Conservation (phyloP, 2,888 invertebrate species). For the Mantis religiosa region DNA sequence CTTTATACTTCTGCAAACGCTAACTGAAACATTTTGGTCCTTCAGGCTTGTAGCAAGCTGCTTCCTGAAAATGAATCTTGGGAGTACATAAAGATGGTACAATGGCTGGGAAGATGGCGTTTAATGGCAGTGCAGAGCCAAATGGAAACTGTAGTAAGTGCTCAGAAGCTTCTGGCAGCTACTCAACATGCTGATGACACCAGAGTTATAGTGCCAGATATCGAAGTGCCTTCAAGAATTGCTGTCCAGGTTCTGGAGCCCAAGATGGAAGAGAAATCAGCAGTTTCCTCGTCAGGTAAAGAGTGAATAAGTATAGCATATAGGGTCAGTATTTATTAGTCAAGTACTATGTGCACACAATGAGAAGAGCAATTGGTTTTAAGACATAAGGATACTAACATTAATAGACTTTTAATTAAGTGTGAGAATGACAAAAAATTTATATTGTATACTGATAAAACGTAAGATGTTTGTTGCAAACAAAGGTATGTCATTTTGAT, state of each 20-base stretch:
- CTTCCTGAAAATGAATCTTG: neutral
- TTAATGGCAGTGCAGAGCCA: slow-evolving; percentile 21
- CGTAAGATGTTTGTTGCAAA: too few species aligned
- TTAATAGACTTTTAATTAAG: too few species aligned
- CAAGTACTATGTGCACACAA: too few species aligned
- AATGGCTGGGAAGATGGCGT: slow-evolving; percentile 12
- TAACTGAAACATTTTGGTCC: neutral
- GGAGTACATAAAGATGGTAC: slow-evolving; percentile 18
- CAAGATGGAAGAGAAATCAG: neutral
- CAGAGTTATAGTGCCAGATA: neutral
- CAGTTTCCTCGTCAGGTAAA: neutral
- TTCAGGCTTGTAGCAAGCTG: slow-evolving; percentile 5
- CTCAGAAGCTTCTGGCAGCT: neutral
- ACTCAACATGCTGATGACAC: neutral
- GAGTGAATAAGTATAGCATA: too few species aligned
- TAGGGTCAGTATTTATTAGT: too few species aligned
- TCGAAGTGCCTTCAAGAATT: neutral
- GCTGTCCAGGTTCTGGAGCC: neutral
- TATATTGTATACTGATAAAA: too few species aligned
- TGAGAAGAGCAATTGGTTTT: too few species aligned
- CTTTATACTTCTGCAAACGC: neutral
- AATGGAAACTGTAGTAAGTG: slow-evolving; percentile 21
- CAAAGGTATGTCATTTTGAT: too few species aligned
- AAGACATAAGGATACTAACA: too few species aligned
- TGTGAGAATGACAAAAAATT: too few species aligned